Base-by-base conservation (phyloP, 2,797 vertebrate genomes). In the Euthynnus affinis region DNA sequence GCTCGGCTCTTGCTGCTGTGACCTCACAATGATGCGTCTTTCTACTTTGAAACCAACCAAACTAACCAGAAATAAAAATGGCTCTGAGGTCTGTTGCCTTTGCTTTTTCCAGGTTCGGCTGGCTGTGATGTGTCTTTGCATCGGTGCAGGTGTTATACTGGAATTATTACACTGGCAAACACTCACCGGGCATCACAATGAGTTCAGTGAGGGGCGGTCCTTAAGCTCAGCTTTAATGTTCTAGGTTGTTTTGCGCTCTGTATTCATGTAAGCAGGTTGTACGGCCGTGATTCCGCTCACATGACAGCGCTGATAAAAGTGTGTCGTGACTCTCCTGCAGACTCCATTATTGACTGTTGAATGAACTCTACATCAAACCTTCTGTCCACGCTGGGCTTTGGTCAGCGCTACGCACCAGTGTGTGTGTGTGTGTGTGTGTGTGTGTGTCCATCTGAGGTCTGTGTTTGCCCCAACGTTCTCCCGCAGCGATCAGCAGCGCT, bases 301-400 rank as follows among this genome's bases (percentile, higher is more conserved):
- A 37, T 15, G 25, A 27, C 72, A 32, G 2, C 0, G 29, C 7
- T 64, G 9, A 53, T 37, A 72, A 46, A 62, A n/a, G 46, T 71
- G 68, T 71, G 81, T 90, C 90, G 88, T 92, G 91, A 91, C 91
- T 83, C 84, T 84, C 66, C 22, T 56, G 34, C 81, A 82, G 76
- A 74, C 80, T 59, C 78, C 14, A 65, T 91, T 86, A 81, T 79
- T 92, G 74, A 86, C 78, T 74, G 63, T 29, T 70, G 81, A 91
- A 58, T 80, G 73, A 82, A 75, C 81, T 84, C 34, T 48, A 59
- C 67, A 81, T 79, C 77, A 71, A 70, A 81, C 92, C 92, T 78
- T 90, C 91, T 93, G 91, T 89, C 80, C 85, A 82, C 13, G 82
- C 89, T 89, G 90, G 40, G 82, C 71, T 78, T 70, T 81, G 82